A percentile compares a stretch with the other conserved stretches of the same genome.
These are phyloP conservation scores for Dendrolimus pini DNA, from an alignment of 2,888 invertebrate species.

Conservation along the genomic window DNA sequence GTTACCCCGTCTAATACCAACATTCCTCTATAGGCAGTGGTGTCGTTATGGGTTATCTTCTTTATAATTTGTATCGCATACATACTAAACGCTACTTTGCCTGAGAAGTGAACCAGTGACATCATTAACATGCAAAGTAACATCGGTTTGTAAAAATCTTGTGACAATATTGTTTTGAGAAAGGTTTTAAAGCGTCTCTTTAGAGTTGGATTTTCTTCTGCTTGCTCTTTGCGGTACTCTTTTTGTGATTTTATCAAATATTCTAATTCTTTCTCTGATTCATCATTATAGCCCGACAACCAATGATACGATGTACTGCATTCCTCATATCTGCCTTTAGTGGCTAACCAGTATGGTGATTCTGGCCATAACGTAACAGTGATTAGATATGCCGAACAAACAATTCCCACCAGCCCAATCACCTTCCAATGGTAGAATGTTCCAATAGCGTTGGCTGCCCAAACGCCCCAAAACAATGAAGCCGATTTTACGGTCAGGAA, in stretches of 20 bases:
- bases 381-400: slow-evolving; percentile 14
- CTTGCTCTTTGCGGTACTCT: slow-evolving; percentile 19
- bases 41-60: slow-evolving; percentile 18
- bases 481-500: slow-evolving; percentile 21
- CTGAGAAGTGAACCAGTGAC: slow-evolving; percentile 14
- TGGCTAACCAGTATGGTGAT: slow-evolving; percentile 20
- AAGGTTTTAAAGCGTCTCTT: slow-evolving; percentile 12
- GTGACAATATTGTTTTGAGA: slow-evolving; percentile 5
- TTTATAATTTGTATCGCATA: slow-evolving; percentile 22
- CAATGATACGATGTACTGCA: slow-evolving; percentile 20
- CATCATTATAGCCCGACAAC: slow-evolving; percentile 19
- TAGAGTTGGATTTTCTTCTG: slow-evolving; percentile 8
- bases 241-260: slow-evolving; percentile 19
- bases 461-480: slow-evolving; percentile 18
- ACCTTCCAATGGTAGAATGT: slow-evolving; percentile 17
- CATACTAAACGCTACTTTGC: slow-evolving; percentile 19
- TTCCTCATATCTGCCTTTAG: slow-evolving; percentile 17
- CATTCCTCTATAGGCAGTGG: slow-evolving; percentile 14
- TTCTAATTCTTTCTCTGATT: slow-evolving; percentile 17
- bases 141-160: slow-evolving; percentile 16
- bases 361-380: slow-evolving; percentile 14
- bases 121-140: slow-evolving; percentile 15
- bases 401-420: slow-evolving; percentile 13
- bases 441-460: slow-evolving; percentile 20
- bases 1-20: slow-evolving; percentile 15